A percentile compares a stretch with the other conserved stretches of the same genome.
Evolutionary conservation across 2,113 vertebrate species (phyloP).

Genomic region (Colossoma macropomum): DNA sequence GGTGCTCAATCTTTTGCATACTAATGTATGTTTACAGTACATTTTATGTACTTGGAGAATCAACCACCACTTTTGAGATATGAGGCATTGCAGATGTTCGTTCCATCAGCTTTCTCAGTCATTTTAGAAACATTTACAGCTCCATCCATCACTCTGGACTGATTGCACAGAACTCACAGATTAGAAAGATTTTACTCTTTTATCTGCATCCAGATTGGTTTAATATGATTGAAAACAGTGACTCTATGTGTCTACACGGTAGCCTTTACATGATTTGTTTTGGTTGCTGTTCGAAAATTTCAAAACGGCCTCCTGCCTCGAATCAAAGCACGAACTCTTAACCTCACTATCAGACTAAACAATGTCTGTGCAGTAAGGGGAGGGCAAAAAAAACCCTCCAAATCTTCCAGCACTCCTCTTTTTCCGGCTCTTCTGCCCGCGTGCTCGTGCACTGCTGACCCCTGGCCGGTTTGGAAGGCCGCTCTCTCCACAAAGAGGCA

Average conservation of each 20-base stretch:
- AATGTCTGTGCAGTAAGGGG: neutral
- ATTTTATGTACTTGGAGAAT: too few relatives aligned
- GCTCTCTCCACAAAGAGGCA: slow-evolving; percentile 15
- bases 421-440: neutral
- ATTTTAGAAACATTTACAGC: too few relatives aligned
- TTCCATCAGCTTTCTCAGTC: too few relatives aligned
- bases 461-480: neutral
- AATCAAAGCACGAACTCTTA: neutral
- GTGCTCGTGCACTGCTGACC: slow-evolving; percentile 27
- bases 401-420: slow-evolving; percentile 8
- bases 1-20: too few relatives aligned
- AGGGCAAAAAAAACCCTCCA: neutral
- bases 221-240: too few relatives aligned
- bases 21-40: too few relatives aligned
- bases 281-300: neutral
- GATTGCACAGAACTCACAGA: too few relatives aligned
- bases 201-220: neutral
- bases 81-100: neutral
- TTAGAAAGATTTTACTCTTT: neutral
- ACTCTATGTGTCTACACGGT: too few relatives aligned
- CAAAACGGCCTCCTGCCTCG: neutral
- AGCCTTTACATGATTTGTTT: neutral
- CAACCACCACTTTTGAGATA: too few relatives aligned
- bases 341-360: neutral
- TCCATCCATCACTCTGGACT: too few relatives aligned